Conservation (phyloP, 1,140 invertebrate genomes). For the Kradibia gibbosae region DNA sequence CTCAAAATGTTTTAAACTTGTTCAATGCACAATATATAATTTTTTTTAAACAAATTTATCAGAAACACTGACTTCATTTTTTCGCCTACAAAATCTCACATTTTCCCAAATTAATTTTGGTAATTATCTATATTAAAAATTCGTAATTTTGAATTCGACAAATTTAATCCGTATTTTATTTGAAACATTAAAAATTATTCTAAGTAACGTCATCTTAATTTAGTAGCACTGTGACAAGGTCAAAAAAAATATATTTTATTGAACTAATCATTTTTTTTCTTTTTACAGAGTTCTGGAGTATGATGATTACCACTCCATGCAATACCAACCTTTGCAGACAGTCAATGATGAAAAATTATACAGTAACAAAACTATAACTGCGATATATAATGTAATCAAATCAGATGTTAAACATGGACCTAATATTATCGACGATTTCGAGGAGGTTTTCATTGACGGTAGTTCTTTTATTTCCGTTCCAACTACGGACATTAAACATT, state of each 20-base stretch:
- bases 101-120: too few species aligned
- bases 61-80: too few species aligned
- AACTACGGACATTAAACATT: background rate
- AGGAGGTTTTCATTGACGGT: constrained; percentile 42
- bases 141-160: too few species aligned
- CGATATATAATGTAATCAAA: background rate
- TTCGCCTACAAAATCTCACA: too few species aligned
- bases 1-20: too few species aligned
- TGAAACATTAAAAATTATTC: background rate
- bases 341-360: constrained; percentile 3
- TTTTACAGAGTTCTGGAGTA: background rate
- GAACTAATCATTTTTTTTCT: constrained; percentile 14
- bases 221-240: background rate
- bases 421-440: constrained; percentile 13
- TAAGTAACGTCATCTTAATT: background rate
- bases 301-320: background rate
- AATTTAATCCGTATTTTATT: background rate
- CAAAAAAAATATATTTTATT: background rate
- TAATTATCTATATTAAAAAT: too few species aligned
- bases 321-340: background rate
- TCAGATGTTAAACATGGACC: background rate
- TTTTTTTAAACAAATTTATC: too few species aligned
- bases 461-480: background rate
- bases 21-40: too few species aligned
- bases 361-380: background rate